Conservation (phyloP, 2,888 invertebrate species). For the Drosophila setosimentum region DNA sequence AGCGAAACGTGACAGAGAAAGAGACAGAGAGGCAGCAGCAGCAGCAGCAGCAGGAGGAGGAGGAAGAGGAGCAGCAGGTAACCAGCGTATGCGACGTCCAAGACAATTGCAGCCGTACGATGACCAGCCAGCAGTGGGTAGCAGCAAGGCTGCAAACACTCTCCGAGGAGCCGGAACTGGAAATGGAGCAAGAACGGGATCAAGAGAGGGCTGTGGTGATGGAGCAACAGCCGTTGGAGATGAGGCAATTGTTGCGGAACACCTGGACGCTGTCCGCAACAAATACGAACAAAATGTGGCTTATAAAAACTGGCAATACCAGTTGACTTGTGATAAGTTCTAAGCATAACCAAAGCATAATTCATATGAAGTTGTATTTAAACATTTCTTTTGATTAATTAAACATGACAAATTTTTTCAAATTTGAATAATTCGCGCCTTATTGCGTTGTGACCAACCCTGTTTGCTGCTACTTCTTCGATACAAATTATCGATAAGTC, state of each 20-base stretch:
- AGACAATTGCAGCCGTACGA: slow-evolving; percentile 74
- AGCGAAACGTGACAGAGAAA: slow-evolving; percentile 57
- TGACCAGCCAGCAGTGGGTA: slow-evolving; percentile 49
- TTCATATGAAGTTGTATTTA: slow-evolving; percentile 15
- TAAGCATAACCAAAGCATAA: slow-evolving; percentile 61
- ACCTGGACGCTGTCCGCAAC: slow-evolving; percentile 75
- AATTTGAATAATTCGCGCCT: background rate
- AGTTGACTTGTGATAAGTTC: slow-evolving; percentile 85
- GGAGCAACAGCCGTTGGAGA: slow-evolving; percentile 45
- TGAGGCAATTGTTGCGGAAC: slow-evolving; percentile 63
- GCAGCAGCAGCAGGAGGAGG: slow-evolving; percentile 5
- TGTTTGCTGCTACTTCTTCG: background rate
- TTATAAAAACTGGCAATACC: slow-evolving; percentile 85
- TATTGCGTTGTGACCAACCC: slow-evolving; percentile 12
- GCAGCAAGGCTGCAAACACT: slow-evolving; percentile 63
- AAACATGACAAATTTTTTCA: slow-evolving; percentile 5
- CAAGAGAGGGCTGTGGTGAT: slow-evolving; percentile 45
- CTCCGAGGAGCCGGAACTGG: slow-evolving; percentile 53
- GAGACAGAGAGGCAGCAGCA: slow-evolving; percentile 44
- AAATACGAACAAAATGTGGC: slow-evolving; percentile 81
- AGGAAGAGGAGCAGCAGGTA: slow-evolving; percentile 20
- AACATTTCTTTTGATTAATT: slow-evolving; percentile 10
- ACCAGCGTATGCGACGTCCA: slow-evolving; percentile 69
- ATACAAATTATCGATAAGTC: slow-evolving; percentile 17
- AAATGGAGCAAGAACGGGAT: slow-evolving; percentile 43